A percentile compares a stretch with the other conserved stretches of the same genome.
These are phyloP conservation scores for Carassius gibelio DNA, from an alignment of 2,113 vertebrate genomes.

Conservation along the genomic window DNA sequence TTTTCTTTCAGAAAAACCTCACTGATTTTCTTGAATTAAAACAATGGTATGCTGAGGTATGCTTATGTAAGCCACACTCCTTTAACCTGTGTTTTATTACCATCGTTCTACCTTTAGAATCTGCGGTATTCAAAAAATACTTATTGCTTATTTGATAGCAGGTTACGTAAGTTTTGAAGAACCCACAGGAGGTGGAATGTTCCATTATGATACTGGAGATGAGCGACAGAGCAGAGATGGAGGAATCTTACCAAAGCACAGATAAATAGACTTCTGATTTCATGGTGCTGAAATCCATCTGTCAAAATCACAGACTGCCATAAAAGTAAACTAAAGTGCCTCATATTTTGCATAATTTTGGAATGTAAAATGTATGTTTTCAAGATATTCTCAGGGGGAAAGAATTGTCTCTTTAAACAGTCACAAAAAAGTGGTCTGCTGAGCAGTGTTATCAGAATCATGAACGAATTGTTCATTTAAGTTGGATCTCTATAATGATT, in stretches of 20 bases:
- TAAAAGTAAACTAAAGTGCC: neutral
- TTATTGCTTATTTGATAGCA: neutral
- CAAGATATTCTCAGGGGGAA: neutral
- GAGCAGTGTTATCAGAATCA: neutral
- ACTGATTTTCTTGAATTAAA: constrained; percentile 2
- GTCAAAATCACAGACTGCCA: neutral
- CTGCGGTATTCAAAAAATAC: neutral
- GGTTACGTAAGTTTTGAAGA: constrained; percentile 14
- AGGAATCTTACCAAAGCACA: neutral
- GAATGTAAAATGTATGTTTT: neutral
- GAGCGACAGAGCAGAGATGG: neutral
- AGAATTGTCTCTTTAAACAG: neutral
- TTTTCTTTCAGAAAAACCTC: neutral
- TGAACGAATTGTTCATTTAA: neutral
- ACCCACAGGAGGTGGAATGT: constrained; percentile 24
- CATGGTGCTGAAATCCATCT: neutral
- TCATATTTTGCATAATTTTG: neutral
- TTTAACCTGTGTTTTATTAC: constrained; percentile 14
- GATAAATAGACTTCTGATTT: constrained; percentile 7
- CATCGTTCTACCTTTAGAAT: constrained; percentile 4
- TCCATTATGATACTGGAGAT: constrained; percentile 40
- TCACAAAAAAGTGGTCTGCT: neutral
- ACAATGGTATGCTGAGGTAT: neutral
- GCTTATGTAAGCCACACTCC: neutral
- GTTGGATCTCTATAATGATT: neutral